A percentile compares a stretch with the other conserved stretches of the same genome.
Evolutionary conservation across 1,140 invertebrate genomes (phyloP).

Genomic region (Drosophila azteca): DNA sequence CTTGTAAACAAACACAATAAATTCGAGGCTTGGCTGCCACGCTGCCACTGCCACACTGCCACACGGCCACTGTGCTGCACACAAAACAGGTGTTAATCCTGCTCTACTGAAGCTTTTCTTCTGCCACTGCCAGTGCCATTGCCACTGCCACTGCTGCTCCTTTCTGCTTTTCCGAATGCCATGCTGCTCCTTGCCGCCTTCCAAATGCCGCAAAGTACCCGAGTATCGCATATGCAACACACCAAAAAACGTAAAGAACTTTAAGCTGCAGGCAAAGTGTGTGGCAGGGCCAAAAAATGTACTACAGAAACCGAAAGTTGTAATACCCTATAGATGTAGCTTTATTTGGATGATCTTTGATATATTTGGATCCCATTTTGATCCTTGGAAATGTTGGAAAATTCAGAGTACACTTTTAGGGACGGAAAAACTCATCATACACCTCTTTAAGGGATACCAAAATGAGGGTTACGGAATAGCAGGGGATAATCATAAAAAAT

Average conservation of each 20-base stretch:
- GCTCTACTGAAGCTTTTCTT: conserved; percentile 33
- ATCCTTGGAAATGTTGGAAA: not conserved
- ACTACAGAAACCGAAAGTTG: too few species aligned
- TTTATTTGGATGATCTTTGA: too few species aligned
- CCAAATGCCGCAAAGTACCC: too few species aligned
- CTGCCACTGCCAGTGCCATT: not conserved
- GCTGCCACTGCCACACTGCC: too few species aligned
- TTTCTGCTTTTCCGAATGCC: conserved; percentile 8
- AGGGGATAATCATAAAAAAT: conserved; percentile 65
- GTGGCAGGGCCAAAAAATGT: too few species aligned
- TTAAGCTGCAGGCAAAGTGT: conserved; percentile 31
- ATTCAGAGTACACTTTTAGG: conserved; percentile 4
- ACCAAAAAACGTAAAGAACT: conserved; percentile 29
- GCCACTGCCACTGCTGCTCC: not conserved
- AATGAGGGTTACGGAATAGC: conserved; percentile 2
- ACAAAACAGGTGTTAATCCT: conserved; percentile 79
- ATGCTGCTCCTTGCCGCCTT: not conserved
- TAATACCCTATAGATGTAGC: too few species aligned
- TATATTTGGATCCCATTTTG: too few species aligned
- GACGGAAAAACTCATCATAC: too few species aligned
- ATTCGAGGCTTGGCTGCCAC: conserved; percentile 61
- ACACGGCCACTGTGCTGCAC: conserved; percentile 30
- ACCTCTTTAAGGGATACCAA: too few species aligned
- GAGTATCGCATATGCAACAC: not conserved
- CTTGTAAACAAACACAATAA: conserved; percentile 81